Conservation (phyloP, 2,888 invertebrate species). For the Stenurella melanura region DNA sequence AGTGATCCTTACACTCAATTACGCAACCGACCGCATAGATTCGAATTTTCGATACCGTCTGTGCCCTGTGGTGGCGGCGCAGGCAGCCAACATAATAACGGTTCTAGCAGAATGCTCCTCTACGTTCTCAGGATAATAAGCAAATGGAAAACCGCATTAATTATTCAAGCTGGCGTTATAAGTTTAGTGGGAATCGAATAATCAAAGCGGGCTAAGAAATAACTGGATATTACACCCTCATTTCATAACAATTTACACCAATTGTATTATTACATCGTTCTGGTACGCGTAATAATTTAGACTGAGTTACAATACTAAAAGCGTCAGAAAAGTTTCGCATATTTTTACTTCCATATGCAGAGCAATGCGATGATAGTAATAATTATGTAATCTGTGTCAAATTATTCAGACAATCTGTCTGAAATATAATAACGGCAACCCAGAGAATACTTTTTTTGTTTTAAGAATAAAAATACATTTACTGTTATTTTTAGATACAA, state of each 20-base stretch:
- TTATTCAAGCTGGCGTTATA: neutral
- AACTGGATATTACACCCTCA: neutral
- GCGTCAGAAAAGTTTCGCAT: too few relatives aligned
- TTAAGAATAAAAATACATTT: too few relatives aligned
- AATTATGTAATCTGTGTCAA: too few relatives aligned
- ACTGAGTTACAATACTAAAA: too few relatives aligned
- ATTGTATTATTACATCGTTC: neutral
- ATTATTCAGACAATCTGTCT: too few relatives aligned
- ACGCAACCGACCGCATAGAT: slow-evolving; percentile 40
- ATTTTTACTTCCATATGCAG: too few relatives aligned
- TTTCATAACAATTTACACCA: neutral
- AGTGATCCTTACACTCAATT: slow-evolving; percentile 48
- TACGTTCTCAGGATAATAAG: neutral
- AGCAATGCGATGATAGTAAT: too few relatives aligned
- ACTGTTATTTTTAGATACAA: too few relatives aligned
- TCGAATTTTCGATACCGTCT: slow-evolving; percentile 13
- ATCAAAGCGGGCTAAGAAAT: neutral
- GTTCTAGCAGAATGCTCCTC: neutral
- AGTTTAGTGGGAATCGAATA: neutral
- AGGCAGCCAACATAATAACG: neutral
- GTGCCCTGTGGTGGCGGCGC: neutral
- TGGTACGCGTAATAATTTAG: too few relatives aligned
- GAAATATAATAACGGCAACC: too few relatives aligned
- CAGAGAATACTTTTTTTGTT: too few relatives aligned
- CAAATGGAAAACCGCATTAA: neutral